Evolutionary conservation across 2,113 vertebrate genomes (phyloP), one percentile per base, ranked within the genome.

Genomic region (Lanius ludovicianus): DNA sequence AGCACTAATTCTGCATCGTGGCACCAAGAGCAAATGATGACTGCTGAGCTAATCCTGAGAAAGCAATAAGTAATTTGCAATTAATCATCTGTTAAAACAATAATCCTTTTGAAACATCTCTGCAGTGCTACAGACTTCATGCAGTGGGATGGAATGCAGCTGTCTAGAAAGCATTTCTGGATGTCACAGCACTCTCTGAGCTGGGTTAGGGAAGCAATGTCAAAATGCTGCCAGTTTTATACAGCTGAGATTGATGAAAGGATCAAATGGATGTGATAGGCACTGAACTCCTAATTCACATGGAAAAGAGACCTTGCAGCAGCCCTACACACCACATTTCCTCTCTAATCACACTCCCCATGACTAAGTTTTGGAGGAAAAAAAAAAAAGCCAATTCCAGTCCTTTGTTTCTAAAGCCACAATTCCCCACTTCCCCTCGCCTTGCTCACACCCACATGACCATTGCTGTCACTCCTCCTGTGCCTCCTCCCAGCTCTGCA

Each of bases 71-170:
- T 65, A 89, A 76, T 52, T 33, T 28, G 62, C 30, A 83, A 91
- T 93, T 94, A 94, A 79, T 81, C 52, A 91, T 76, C 68, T 94
- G 84, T 37, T 95, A 68, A 67, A 84, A 59, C n/a, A 93, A 64
- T 37, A 52, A 85, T 46, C 0, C 0, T 49, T 80, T 35, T 22
- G 78, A 80, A 93, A 65, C 28, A 42, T 50, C 50, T 70, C 21
- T 50, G 78, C 69, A 81, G 53, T 10, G 22, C 28, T 69, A 23
- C 53, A 85, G 44, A 39, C 25, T 76, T 30, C 63, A 63, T 7
- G 74, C 42, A 85, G 74, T 12, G 79, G 52, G 89, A 74, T 16
- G 62, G 91, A 94, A 95, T 59, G 78, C 70, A 94, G 70, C 62
- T 89, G 77, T 35, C 87, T 87, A 84, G 81, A 87, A 67, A 63